Evolutionary conservation across 2,797 vertebrate genomes (phyloP).

Genomic region (Danio aesculapii): DNA sequence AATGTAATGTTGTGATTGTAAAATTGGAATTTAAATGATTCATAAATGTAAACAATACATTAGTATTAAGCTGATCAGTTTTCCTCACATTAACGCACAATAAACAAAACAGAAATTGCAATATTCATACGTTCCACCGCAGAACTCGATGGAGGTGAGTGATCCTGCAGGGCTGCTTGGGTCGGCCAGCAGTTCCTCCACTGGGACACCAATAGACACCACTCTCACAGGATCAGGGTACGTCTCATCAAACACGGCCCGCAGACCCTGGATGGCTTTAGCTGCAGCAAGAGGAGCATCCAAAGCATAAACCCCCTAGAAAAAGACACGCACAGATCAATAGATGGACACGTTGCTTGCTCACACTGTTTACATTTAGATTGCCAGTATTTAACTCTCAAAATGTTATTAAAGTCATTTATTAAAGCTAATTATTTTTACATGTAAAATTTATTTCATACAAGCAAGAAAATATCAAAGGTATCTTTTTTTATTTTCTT

Average conservation of each 20-base stretch:
- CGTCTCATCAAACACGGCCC: slow-evolving; percentile 97
- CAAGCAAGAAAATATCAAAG: too few species aligned
- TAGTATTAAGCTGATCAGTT: background rate
- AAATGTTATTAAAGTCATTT: too few species aligned
- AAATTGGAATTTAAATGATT: background rate
- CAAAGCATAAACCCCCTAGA: slow-evolving; percentile 87
- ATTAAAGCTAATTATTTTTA: too few species aligned
- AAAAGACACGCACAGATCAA: background rate
- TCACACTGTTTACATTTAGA: too few species aligned
- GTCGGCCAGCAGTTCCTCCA: slow-evolving; percentile 89
- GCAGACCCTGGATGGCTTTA: slow-evolving; percentile 95
- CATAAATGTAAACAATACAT: too few species aligned
- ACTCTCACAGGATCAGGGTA: slow-evolving; percentile 97
- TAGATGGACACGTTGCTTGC: too few species aligned
- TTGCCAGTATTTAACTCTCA: too few species aligned
- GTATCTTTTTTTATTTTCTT: too few species aligned
- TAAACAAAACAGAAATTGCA: background rate
- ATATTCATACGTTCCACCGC: slow-evolving; percentile 94
- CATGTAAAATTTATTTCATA: too few species aligned
- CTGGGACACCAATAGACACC: slow-evolving; percentile 91
- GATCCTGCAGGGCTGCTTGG: slow-evolving; percentile 89
- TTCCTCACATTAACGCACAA: too few species aligned
- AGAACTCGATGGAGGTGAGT: slow-evolving; percentile 93
- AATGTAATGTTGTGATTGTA: background rate
- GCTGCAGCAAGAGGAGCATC: slow-evolving; percentile 89